phyloP scores from a whole-genome alignment of 2,888 invertebrate species.

The Thymelicus lineola region DNA sequence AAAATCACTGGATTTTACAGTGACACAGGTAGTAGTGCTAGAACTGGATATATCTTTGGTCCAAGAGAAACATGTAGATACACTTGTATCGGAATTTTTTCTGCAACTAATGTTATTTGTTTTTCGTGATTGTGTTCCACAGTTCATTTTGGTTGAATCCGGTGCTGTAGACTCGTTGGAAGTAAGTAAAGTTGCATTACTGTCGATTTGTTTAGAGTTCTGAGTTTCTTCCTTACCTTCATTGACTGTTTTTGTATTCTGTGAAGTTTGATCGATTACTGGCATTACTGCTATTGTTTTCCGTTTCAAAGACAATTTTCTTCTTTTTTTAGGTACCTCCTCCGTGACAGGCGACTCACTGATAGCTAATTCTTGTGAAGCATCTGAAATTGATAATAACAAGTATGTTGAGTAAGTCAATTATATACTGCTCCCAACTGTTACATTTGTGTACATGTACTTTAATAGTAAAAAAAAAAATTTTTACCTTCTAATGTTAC shows the following conservation, averaged over 20 bases:
- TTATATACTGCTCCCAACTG: too few species aligned
- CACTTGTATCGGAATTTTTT: constrained; percentile 46
- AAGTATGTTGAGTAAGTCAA: background rate
- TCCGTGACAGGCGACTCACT: background rate
- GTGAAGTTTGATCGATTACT: background rate
- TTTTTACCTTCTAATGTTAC: background rate
- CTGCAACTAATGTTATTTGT: constrained; percentile 1
- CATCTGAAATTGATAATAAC: background rate
- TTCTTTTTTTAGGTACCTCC: constrained; percentile 2
- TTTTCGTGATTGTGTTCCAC: background rate
- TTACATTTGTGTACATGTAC: too few species aligned
- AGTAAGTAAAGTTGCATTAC: background rate
- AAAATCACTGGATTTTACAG: constrained; percentile 59
- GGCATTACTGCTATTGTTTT: background rate
- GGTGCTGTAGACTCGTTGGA: background rate
- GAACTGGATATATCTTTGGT: constrained; percentile 70
- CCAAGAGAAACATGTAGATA: constrained; percentile 63
- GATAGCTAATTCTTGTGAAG: background rate
- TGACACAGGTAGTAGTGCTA: constrained; percentile 59
- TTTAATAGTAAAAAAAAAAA: background rate
- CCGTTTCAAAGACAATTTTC: constrained; percentile 12
- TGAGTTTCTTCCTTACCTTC: constrained; percentile 19
- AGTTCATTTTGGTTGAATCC: background rate
- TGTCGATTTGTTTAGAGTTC: background rate
- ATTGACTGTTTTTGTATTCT: background rate